Base-by-base conservation (phyloP, 2,113 vertebrate species). In the Eulacestoma nigropectus region DNA sequence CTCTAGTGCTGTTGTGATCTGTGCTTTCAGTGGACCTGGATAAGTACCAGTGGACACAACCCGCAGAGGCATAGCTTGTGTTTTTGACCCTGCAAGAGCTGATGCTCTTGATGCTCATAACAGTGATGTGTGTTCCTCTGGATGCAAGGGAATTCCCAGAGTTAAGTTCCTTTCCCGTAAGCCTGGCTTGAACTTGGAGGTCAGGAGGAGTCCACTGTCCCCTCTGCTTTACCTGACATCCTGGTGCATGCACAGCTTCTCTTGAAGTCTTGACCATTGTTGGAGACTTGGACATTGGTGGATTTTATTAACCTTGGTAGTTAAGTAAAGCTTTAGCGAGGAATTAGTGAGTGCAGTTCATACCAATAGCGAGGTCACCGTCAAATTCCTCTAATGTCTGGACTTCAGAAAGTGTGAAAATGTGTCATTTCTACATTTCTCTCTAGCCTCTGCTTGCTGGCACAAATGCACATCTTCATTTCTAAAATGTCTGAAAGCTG, bases 191-290 rank as follows among this genome's bases (percentile, higher is more conserved):
- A 89, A 59, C n/a, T 20, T 78, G 32, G 13, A 44, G 47, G 14
- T 11, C 0, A 0, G 30, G n/a, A 63, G 44, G 12, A 33, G 25
- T 20, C 33, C 18, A 7, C 8, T 60, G 11, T 73, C 76, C 16
- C 25, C 41, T 74, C 53, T 60, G 25, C 62, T 92, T 83, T 23
- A 19, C 26, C 18, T 50, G 60, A 59, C 35, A 44, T 57, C 41
- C 41, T 47, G 47, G 19, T 39, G 15, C 17, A 16, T 6, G 17
- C 37, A 57, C 20, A 89, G 41, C n/a, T 91, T 22, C 39, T 82
- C 62, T 73, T 56, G 29, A 76, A 37, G n/a, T 35, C 33, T 46
- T 35, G 37, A 18, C 26, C 14, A 23, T 9, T 47, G 10, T 60
- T 82, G 57, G 53, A 65, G 74, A 65, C 11, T 47, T 84, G 77